Conservation (phyloP, 2,888 invertebrate genomes). For the Leptinotarsa tumamoca region DNA sequence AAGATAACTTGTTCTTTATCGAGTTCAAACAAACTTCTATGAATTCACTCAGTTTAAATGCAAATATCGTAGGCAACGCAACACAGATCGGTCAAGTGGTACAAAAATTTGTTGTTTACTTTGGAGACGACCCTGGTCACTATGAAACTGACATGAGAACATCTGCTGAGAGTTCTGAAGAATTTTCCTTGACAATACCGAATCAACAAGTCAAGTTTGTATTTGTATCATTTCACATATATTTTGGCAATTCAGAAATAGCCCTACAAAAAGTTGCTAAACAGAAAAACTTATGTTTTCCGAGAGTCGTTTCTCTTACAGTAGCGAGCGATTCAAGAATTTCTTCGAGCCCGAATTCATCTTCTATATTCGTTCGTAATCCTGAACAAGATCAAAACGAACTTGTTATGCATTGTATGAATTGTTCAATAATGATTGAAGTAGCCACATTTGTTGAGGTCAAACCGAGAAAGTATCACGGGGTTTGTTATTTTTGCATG, state of each 20-base stretch:
- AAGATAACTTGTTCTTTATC: conserved; percentile 27
- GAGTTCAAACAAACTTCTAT: not conserved
- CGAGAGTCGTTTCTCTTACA: not conserved
- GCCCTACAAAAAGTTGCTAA: no score
- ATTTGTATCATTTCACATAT: not conserved
- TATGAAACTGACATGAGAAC: not conserved
- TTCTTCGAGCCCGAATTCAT: not conserved
- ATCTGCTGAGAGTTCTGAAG: not conserved
- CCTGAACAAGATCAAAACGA: not conserved
- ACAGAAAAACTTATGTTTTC: not conserved
- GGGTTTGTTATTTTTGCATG: not conserved
- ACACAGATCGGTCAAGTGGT: not conserved
- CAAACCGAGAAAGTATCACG: not conserved
- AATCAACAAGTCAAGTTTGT: not conserved
- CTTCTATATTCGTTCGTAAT: not conserved
- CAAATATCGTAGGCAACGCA: not conserved
- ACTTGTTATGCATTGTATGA: not conserved
- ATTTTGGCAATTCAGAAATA: not conserved
- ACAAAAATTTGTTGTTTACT: conserved; percentile 13
- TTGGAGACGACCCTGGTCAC: not conserved
- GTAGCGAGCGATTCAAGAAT: not conserved
- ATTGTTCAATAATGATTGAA: not conserved
- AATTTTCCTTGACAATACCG: not conserved
- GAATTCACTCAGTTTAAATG: not conserved
- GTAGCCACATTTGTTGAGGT: not conserved